Evolutionary conservation across 2,888 invertebrate genomes (phyloP).

Genomic region (Acheta domesticus): DNA sequence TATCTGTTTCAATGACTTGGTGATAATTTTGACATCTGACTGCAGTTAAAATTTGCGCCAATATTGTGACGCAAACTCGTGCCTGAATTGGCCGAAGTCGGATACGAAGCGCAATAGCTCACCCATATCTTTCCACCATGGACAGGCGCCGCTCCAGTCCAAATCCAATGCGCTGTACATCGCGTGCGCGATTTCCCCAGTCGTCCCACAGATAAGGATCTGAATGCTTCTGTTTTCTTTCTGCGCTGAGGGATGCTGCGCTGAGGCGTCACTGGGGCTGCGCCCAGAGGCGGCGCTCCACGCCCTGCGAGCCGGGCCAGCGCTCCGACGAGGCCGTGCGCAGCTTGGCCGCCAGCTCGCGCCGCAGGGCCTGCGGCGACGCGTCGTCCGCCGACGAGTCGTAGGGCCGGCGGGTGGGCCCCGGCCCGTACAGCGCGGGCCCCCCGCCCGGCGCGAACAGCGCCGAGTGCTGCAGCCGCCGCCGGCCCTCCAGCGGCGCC

Average conservation of each 20-base stretch:
- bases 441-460: not conserved
- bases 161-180: too few species aligned
- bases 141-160: too few species aligned
- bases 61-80: too few species aligned
- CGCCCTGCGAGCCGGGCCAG: not conserved
- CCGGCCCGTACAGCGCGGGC: not conserved
- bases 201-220: too few species aligned
- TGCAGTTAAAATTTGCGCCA: too few species aligned
- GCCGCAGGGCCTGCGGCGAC: not conserved
- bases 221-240: not conserved
- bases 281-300: not conserved
- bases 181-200: too few species aligned
- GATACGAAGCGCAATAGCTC: too few species aligned
- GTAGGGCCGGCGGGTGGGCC: not conserved
- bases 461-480: constrained; percentile 1
- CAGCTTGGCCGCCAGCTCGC: constrained; percentile 9
- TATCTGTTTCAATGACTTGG: too few species aligned
- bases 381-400: not conserved
- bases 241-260: not conserved
- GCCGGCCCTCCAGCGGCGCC: constrained; percentile 11
- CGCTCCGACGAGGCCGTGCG: not conserved
- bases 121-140: too few species aligned
- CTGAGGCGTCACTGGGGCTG: not conserved
- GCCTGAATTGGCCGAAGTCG: too few species aligned
- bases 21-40: too few species aligned